Evolutionary conservation across 2,797 vertebrate species (phyloP).

Genomic region (Mormyrops attenuatus): DNA sequence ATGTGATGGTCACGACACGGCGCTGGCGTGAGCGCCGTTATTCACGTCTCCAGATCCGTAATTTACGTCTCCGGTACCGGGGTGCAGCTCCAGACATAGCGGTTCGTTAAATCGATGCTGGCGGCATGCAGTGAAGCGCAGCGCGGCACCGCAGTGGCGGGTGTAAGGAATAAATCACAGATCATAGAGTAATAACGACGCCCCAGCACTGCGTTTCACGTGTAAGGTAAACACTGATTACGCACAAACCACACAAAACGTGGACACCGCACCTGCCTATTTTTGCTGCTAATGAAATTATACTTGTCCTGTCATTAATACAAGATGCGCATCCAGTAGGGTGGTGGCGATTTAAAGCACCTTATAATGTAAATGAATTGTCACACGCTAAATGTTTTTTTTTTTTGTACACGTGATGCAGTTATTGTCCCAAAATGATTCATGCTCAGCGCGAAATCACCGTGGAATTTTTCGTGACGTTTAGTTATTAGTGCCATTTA

Average conservation of each 20-base stretch:
- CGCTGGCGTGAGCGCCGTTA: not conserved
- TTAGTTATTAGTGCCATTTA: not conserved
- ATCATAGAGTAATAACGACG: not conserved
- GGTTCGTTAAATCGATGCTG: not conserved
- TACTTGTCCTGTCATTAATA: not conserved
- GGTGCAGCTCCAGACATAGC: not conserved
- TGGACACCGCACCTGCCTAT: not conserved
- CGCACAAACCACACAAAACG: not conserved
- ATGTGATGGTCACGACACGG: not conserved
- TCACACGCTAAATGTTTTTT: not conserved
- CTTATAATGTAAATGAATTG: not conserved
- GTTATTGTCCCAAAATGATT: not conserved
- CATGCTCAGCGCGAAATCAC: not conserved
- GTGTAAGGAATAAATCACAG: constrained; percentile 1
- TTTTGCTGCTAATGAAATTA: not conserved
- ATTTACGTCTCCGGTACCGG: not conserved
- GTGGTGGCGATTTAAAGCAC: not conserved
- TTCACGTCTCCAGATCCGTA: not conserved
- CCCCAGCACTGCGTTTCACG: not conserved
- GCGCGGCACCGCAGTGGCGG: not conserved
- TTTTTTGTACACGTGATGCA: not conserved
- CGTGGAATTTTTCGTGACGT: not conserved
- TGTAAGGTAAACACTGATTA: not conserved
- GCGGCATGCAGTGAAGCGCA: not conserved
- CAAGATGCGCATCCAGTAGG: not conserved